Percentiles rank a stretch among this genome's conserved stretches.
Conservation (phyloP, 2,797 vertebrate species). For the Melanotaenia parkinsoni region DNA sequence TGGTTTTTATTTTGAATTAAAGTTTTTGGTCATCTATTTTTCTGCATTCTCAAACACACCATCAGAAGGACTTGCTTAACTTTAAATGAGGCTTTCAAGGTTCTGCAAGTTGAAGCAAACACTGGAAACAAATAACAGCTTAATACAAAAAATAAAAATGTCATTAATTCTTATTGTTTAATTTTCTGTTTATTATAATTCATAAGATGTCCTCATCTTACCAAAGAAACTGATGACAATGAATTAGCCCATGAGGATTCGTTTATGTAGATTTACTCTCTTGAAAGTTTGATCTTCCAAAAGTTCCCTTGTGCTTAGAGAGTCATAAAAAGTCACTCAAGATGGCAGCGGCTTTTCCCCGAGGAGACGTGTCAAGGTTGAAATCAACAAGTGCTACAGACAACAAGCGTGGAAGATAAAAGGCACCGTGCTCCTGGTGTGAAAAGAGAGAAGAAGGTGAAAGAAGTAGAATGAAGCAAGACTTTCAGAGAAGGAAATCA, state of each 20-base stretch:
- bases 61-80: not conserved
- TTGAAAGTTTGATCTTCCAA: constrained; percentile 32
- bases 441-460: constrained; percentile 3
- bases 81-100: too few relatives aligned
- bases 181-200: not conserved
- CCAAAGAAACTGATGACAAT: constrained; percentile 6
- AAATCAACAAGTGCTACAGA: constrained; percentile 58
- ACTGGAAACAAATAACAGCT: too few relatives aligned
- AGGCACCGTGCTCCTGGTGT: constrained; percentile 10
- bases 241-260: constrained; percentile 1
- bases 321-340: constrained; percentile 50
- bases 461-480: not conserved
- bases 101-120: too few relatives aligned
- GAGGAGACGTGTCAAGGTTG: constrained; percentile 31
- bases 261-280: constrained; percentile 20
- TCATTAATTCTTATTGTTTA: not conserved
- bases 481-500: not conserved
- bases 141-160: not conserved
- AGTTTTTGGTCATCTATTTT: constrained; percentile 5
- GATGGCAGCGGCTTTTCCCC: constrained; percentile 43
- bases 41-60: constrained; percentile 1
- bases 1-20: not conserved
- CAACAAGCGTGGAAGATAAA: constrained; percentile 31
- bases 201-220: too few relatives aligned
- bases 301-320: constrained; percentile 43